Percentiles rank a stretch among this genome's conserved stretches.
Conservation (phyloP, 1,140 invertebrate species). For the Neuroterus valhalla region DNA sequence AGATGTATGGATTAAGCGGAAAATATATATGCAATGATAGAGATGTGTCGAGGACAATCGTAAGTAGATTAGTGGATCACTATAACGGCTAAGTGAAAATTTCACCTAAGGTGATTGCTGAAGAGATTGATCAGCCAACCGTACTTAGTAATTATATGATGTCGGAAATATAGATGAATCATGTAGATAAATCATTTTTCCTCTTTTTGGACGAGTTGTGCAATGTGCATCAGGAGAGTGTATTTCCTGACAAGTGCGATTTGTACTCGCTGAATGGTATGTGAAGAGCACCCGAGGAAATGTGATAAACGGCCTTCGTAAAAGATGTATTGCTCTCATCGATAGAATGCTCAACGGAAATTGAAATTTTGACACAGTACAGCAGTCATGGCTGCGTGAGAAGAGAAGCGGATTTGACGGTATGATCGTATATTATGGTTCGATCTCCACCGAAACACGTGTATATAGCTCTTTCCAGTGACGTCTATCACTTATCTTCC, state of each 20-base stretch:
- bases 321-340: constrained; percentile 65
- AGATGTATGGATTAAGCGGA: too few relatives aligned
- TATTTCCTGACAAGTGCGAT: constrained; percentile 29
- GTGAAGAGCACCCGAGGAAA: constrained; percentile 41
- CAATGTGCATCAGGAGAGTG: not conserved
- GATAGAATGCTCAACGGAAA: constrained; percentile 61
- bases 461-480: constrained; percentile 68
- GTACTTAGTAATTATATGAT: too few relatives aligned
- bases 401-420: constrained; percentile 43
- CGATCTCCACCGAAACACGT: constrained; percentile 57
- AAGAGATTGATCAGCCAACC: too few relatives aligned
- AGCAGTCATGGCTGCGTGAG: constrained; percentile 38
- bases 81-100: too few relatives aligned
- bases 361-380: constrained; percentile 70
- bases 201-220: not conserved
- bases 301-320: constrained; percentile 59
- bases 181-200: not conserved
- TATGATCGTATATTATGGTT: constrained; percentile 62
- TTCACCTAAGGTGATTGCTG: too few relatives aligned
- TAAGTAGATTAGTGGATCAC: too few relatives aligned
- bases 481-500: constrained; percentile 62
- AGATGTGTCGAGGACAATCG: too few relatives aligned
- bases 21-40: too few relatives aligned
- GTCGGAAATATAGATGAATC: too few relatives aligned
- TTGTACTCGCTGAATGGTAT: constrained; percentile 36